Base-by-base conservation (phyloP, 2,888 invertebrate species). In the Caenorhabditis drosophilae region DNA sequence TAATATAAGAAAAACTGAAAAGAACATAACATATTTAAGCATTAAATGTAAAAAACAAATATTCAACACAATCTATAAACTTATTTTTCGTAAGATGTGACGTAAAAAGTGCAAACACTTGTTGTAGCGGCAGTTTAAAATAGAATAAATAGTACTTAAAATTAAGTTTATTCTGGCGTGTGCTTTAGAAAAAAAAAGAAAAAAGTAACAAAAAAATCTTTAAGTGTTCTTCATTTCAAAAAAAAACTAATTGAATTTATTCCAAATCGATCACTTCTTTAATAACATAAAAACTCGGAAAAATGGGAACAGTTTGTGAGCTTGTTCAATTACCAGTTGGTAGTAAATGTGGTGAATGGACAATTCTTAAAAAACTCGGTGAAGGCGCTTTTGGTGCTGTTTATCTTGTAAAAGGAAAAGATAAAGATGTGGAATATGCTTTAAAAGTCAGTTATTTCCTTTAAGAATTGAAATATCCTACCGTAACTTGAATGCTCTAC, bases 341-440 rank as follows among this genome's bases (percentile, higher is more conserved):
- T 12, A 56, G 54, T 25, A 64, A 71, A 52, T 67, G 72, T 25
- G 71, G 68, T 35, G 60, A 68, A 15, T 75, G 72, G 67, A 58
- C 53, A 22, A 62, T 75, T 22, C 20, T 69, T 44, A 72, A 70
- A 44, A 75, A 75, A 23, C 53, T 75, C 20, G 75, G 75, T 36
- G 75, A 75, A 52, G 75, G 75, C 1, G 75, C 67, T n/a, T 75
- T 75, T 42, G 75, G 75, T n/a, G 75, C 75, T 16, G 75, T 75
- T 2, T 75, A 75, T 38, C 31, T 68, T 55, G 63, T 68, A 4
- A 72, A 66, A 53, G 67, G 61, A 26, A 59, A 66, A 48, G 55
- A 63, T n/a, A 48, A 67, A 40, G 63, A 60, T 4, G 60, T 62
- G 23, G 48, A 68, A 20, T 72, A 75, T 31, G 75, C 75, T 34